Evolutionary conservation across 2,113 vertebrate genomes (phyloP).

Genomic region (Microtus pennsylvanicus): DNA sequence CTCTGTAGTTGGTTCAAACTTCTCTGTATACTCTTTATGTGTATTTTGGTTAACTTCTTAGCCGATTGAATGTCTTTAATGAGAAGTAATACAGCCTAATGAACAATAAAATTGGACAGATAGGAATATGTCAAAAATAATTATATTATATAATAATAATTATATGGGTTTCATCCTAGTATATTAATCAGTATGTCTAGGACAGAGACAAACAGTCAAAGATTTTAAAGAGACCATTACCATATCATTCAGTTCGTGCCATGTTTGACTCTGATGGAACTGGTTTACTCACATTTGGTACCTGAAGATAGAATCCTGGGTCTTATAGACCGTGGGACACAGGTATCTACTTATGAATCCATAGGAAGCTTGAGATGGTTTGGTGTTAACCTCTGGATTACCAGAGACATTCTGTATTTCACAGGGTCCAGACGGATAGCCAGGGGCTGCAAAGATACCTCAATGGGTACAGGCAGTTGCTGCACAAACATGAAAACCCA

Average conservation of each 20-base stretch:
- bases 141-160: background rate
- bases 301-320: background rate
- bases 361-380: background rate
- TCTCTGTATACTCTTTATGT: conserved; percentile 9
- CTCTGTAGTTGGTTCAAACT: background rate
- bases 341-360: background rate
- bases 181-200: background rate
- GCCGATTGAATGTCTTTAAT: background rate
- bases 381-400: conserved; percentile 12
- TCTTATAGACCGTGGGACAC: background rate
- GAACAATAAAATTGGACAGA: background rate
- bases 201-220: background rate
- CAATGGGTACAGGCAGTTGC: background rate
- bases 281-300: background rate
- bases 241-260: background rate
- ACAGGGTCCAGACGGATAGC: background rate
- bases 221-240: background rate
- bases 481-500: background rate
- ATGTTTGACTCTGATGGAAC: background rate
- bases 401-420: background rate
- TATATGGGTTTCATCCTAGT: background rate
- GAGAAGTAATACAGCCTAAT: background rate
- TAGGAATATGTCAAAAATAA: conserved; percentile 26
- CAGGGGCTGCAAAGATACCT: background rate
- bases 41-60: conserved; percentile 16